Percentiles rank a stretch among this genome's conserved stretches.
These are phyloP conservation scores for Oryzias woworae DNA, from an alignment of 2,113 vertebrate genomes.

Conservation along the genomic window DNA sequence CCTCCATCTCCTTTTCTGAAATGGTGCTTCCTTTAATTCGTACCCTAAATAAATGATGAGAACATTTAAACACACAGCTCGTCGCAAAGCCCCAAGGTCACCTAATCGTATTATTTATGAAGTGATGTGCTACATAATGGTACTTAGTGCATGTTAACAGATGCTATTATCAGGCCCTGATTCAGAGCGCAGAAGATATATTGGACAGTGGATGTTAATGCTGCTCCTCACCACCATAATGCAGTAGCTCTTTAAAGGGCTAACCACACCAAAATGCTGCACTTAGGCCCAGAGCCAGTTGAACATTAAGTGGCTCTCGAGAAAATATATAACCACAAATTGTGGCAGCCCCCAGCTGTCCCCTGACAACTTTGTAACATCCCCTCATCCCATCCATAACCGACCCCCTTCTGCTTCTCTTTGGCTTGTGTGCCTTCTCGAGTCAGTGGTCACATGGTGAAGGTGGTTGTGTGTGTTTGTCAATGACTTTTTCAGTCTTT, in stretches of 20 bases:
- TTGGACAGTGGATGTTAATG: constrained; percentile 92
- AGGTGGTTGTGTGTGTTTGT: constrained; percentile 31
- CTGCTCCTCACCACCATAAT: constrained; percentile 83
- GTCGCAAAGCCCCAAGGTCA: constrained; percentile 91
- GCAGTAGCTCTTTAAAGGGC: constrained; percentile 85
- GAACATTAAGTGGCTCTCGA: constrained; percentile 86
- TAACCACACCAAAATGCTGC: constrained; percentile 81
- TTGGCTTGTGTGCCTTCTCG: constrained; percentile 19
- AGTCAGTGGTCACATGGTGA: constrained; percentile 41
- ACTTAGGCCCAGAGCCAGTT: constrained; percentile 88
- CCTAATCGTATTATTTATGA: constrained; percentile 99
- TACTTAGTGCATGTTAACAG: constrained; percentile 99
- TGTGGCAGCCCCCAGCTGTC: constrained; percentile 68
- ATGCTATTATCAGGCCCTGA: constrained; percentile 98
- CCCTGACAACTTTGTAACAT: constrained; percentile 69
- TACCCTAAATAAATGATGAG: constrained; percentile 99
- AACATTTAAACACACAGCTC: constrained; percentile 98
- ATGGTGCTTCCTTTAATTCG: constrained; percentile 96
- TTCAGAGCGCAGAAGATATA: constrained; percentile 94
- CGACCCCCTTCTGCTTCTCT: constrained; percentile 27
- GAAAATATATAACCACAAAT: constrained; percentile 80
- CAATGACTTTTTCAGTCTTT: not conserved
- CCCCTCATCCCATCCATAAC: constrained; percentile 67
- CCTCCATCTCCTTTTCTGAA: constrained; percentile 76
- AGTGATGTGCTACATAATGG: constrained; percentile 99